Percentiles rank a stretch among this genome's conserved stretches.
Evolutionary conservation across 2,797 vertebrate species (phyloP).

Genomic region (Typhlichthys eigenmanni): DNA sequence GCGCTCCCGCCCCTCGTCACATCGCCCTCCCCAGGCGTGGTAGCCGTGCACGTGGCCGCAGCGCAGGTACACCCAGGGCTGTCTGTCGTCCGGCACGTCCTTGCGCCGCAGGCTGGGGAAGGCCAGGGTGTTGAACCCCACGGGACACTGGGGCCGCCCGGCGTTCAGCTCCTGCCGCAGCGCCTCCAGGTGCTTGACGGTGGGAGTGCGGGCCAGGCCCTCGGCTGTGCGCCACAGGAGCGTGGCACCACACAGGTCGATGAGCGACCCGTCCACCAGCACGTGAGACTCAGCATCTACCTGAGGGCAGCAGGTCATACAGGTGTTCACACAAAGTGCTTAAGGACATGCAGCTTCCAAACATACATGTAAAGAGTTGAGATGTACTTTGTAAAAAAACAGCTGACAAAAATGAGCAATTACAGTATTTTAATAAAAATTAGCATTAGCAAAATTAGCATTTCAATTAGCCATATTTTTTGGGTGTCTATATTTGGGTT

Average conservation of each 20-base stretch:
- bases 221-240: constrained; percentile 92
- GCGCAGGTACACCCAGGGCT: constrained; percentile 92
- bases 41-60: constrained; percentile 95
- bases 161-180: constrained; percentile 92
- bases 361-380: too few relatives aligned
- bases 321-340: too few relatives aligned
- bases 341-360: not conserved
- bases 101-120: constrained; percentile 91
- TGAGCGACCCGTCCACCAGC: constrained; percentile 89
- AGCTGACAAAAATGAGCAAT: too few relatives aligned
- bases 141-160: constrained; percentile 90
- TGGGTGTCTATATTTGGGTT: too few relatives aligned
- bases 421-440: too few relatives aligned
- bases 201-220: constrained; percentile 86
- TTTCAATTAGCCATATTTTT: too few relatives aligned
- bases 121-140: constrained; percentile 91
- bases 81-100: constrained; percentile 86
- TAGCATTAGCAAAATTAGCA: too few relatives aligned
- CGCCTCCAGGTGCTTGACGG: constrained; percentile 88
- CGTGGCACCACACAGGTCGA: constrained; percentile 93
- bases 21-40: constrained; percentile 86
- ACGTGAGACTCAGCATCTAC: constrained; percentile 89
- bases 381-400: too few relatives aligned
- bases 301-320: constrained; percentile 56
- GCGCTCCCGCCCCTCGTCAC: constrained; percentile 78